phyloP scores from a whole-genome alignment of 2,797 vertebrate genomes.

The Podarcis siculus region DNA sequence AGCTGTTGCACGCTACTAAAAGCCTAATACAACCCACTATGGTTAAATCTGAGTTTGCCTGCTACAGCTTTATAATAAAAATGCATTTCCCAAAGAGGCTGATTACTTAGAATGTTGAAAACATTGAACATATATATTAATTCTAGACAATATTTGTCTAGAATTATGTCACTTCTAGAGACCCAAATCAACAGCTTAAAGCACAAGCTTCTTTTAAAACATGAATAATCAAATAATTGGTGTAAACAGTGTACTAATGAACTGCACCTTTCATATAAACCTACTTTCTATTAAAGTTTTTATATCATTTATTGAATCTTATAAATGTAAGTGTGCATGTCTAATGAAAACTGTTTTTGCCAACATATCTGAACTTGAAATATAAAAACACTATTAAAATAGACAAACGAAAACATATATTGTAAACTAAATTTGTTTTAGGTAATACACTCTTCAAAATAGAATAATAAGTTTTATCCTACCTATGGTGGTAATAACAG shows the following conservation, averaged over 20 bases:
- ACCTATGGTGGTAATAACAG: conserved; percentile 99
- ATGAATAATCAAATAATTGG: conserved; percentile 54
- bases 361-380: conserved; percentile 6
- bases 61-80: background rate
- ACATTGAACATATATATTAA: conserved; percentile 17
- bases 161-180: conserved; percentile 22
- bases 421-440: conserved; percentile 63
- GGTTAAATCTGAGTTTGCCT: background rate
- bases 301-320: background rate
- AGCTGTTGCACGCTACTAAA: background rate
- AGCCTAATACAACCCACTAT: background rate
- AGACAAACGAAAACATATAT: conserved; percentile 31
- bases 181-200: conserved; percentile 43
- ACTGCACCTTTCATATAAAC: conserved; percentile 38
- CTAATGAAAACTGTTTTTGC: background rate
- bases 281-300: conserved; percentile 25
- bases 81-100: background rate
- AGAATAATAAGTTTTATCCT: conserved; percentile 78
- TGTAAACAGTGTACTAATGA: conserved; percentile 46
- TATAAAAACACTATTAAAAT: conserved; percentile 34
- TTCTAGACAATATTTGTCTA: background rate
- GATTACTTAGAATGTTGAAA: background rate
- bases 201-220: conserved; percentile 48
- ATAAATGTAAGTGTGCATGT: background rate
- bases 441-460: conserved; percentile 65